These are phyloP conservation scores for Proterorhinus semilunaris DNA, from an alignment of 2,113 vertebrate genomes.

Conservation along the genomic window DNA sequence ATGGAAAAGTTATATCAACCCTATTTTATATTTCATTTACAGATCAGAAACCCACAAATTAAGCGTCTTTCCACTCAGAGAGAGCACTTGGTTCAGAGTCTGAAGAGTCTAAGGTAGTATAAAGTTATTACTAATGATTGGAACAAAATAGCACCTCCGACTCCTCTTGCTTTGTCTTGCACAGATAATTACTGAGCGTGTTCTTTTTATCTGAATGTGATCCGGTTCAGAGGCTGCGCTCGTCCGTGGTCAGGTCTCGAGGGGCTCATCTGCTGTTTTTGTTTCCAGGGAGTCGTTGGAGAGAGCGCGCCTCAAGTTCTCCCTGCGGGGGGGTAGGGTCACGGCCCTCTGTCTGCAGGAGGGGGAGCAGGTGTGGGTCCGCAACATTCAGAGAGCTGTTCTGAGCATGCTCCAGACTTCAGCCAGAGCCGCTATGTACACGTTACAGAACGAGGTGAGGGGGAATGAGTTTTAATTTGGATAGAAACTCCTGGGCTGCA, in stretches of 20 bases:
- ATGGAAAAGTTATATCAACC: not conserved
- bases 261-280: slow-evolving; percentile 74
- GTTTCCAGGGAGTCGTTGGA: slow-evolving; percentile 79
- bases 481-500: too few species aligned
- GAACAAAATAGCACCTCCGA: not conserved
- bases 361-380: slow-evolving; percentile 81
- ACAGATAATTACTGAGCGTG: slow-evolving; percentile 46
- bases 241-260: slow-evolving; percentile 38
- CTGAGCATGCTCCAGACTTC: slow-evolving; percentile 86
- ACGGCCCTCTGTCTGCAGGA: slow-evolving; percentile 78
- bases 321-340: slow-evolving; percentile 80
- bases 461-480: slow-evolving; percentile 4
- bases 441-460: slow-evolving; percentile 79
- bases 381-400: slow-evolving; percentile 85
- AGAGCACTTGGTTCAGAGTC: slow-evolving; percentile 74
- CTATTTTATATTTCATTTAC: slow-evolving; percentile 23
- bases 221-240: slow-evolving; percentile 47
- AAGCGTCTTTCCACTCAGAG: slow-evolving; percentile 75
- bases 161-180: not conserved
- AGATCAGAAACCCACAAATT: slow-evolving; percentile 81
- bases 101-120: slow-evolving; percentile 77
- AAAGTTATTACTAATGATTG: not conserved
- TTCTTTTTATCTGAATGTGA: slow-evolving; percentile 59
- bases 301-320: slow-evolving; percentile 79
- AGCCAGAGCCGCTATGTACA: slow-evolving; percentile 28